phyloP scores from a whole-genome alignment of 1,140 invertebrate genomes.

The Trachymyrmex septentrionalis region DNA sequence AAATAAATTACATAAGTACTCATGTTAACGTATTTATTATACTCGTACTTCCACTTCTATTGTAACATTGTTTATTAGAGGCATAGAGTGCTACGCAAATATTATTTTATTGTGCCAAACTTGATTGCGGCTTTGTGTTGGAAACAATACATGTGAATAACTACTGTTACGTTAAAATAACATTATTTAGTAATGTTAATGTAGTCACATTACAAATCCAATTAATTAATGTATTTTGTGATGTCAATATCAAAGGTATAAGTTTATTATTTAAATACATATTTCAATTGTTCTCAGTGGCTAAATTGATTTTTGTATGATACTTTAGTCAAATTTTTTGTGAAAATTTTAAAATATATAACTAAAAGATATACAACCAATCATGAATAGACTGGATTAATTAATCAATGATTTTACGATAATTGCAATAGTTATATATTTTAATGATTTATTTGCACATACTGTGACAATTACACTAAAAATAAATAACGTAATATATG shows the following conservation, averaged over 20 bases:
- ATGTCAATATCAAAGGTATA: neutral
- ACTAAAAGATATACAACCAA: neutral
- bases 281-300: conserved; percentile 15
- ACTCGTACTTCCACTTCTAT: neutral
- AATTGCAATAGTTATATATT: neutral
- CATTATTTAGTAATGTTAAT: neutral
- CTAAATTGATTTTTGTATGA: neutral
- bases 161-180: neutral
- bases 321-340: conserved; percentile 7
- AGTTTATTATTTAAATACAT: conserved; percentile 1
- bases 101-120: neutral
- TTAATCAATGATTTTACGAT: neutral
- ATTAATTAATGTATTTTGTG: conserved; percentile 33
- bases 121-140: conserved; percentile 4
- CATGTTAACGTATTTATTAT: neutral
- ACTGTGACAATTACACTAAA: neutral
- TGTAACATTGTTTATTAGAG: neutral
- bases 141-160: neutral
- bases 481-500: neutral
- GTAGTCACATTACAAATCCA: conserved; percentile 22
- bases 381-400: neutral
- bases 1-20: neutral
- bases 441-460: neutral
- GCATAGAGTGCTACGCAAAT: neutral
- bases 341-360: neutral